Conservation (phyloP, 2,797 vertebrate species). For the Sylvilagus floridanus region DNA sequence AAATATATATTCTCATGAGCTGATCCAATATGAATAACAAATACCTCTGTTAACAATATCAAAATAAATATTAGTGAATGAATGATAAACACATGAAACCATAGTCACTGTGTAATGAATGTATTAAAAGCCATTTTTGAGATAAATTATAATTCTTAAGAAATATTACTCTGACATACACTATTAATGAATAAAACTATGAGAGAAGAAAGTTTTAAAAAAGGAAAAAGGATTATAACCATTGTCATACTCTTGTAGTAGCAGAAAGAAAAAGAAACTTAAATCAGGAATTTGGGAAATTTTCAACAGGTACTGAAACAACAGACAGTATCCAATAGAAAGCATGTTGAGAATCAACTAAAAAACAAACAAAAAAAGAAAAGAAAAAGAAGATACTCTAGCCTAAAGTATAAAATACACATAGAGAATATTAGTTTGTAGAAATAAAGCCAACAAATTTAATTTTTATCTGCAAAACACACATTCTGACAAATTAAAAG, state of each 20-base stretch:
- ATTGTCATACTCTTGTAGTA: constrained; percentile 61
- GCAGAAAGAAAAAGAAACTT: constrained; percentile 73
- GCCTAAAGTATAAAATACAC: constrained; percentile 78
- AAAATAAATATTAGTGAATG: neutral
- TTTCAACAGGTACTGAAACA: constrained; percentile 83
- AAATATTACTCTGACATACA: neutral
- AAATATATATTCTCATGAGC: neutral
- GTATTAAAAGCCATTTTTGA: constrained; percentile 36
- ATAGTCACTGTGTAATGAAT: neutral
- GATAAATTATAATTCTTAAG: neutral
- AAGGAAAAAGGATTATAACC: neutral
- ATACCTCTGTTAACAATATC: neutral
- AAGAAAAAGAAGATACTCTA: constrained; percentile 25
- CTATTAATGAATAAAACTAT: no score
- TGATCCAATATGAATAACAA: neutral
- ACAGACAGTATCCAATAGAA: constrained; percentile 78
- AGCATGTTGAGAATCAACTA: constrained; percentile 63
- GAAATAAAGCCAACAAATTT: constrained; percentile 80
- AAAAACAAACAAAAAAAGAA: no score
- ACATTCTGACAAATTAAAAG: constrained; percentile 31
- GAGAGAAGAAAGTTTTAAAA: no score
- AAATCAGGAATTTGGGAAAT: constrained; percentile 75
- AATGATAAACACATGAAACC: neutral
- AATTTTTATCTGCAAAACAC: constrained; percentile 74
- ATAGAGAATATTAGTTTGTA: constrained; percentile 74